phyloP scores from a whole-genome alignment of 2,797 vertebrate species.

The Martes flavigula region DNA sequence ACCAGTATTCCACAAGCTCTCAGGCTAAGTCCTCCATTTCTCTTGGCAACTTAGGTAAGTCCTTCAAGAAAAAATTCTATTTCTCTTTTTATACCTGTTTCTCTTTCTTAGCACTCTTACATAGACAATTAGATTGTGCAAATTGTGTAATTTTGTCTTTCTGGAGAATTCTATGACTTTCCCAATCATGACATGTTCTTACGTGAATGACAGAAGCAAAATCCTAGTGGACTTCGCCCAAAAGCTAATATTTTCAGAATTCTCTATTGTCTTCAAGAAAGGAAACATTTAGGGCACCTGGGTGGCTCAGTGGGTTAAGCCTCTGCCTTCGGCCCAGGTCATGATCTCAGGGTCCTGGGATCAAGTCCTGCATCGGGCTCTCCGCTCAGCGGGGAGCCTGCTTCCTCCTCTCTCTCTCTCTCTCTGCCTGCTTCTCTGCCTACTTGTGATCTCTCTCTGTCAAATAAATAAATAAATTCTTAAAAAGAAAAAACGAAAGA shows the following conservation, averaged over 20 bases:
- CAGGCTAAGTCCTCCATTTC: background rate
- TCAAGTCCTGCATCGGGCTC: too few species aligned
- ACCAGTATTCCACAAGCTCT: background rate
- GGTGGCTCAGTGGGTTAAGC: too few species aligned
- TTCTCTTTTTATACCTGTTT: constrained; percentile 1
- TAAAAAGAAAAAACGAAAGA: background rate
- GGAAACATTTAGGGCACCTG: background rate
- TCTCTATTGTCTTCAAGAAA: background rate
- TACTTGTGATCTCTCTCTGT: too few species aligned
- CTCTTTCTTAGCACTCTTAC: background rate
- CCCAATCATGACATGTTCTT: background rate
- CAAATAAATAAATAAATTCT: too few species aligned
- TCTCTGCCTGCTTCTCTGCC: too few species aligned
- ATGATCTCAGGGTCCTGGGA: too few species aligned
- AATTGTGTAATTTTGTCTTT: background rate
- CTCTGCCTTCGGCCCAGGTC: too few species aligned
- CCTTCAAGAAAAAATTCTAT: background rate
- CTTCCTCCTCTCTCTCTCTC: too few species aligned
- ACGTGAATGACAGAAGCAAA: background rate
- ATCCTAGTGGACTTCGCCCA: background rate
- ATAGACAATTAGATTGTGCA: background rate
- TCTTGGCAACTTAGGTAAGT: background rate
- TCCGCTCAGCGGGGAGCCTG: too few species aligned
- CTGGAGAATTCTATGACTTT: background rate
- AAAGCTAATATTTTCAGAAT: constrained; percentile 9